phyloP scores from a whole-genome alignment of 2,113 vertebrate species.

The Antechinus stuartii region DNA sequence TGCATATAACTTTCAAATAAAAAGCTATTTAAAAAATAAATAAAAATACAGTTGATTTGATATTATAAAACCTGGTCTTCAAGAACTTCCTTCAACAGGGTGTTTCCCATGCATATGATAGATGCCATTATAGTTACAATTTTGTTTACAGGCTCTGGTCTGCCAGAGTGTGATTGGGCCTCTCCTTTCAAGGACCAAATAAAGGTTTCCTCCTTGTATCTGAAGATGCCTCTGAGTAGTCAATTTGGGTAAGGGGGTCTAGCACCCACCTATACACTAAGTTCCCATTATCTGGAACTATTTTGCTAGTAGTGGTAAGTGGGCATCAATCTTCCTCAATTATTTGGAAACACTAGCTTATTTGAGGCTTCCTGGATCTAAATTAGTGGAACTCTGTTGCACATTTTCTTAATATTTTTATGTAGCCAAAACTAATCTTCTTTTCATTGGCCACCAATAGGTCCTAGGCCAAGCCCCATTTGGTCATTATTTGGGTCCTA shows the following conservation, averaged over 20 bases:
- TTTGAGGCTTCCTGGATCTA: not conserved
- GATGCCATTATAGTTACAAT: no score
- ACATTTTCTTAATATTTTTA: not conserved
- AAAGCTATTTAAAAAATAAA: no score
- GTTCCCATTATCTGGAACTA: not conserved
- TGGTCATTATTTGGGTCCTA: no score
- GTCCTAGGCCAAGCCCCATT: no score
- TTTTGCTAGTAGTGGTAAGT: not conserved
- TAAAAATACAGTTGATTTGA: not conserved
- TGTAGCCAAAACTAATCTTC: not conserved
- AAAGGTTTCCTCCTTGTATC: no score
- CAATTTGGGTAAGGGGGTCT: no score
- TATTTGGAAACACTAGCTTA: not conserved
- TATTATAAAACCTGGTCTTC: not conserved
- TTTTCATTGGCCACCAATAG: no score
- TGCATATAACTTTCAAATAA: no score
- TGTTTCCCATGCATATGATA: not conserved
- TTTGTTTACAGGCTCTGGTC: no score
- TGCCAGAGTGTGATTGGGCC: no score
- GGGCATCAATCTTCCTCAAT: not conserved
- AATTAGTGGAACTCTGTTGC: not conserved
- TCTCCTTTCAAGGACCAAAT: no score
- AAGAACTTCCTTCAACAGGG: not conserved
- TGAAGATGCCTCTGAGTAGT: no score
- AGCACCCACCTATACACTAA: not conserved